phyloP scores from a whole-genome alignment of 2,113 vertebrate genomes.

The Eira barbara region DNA sequence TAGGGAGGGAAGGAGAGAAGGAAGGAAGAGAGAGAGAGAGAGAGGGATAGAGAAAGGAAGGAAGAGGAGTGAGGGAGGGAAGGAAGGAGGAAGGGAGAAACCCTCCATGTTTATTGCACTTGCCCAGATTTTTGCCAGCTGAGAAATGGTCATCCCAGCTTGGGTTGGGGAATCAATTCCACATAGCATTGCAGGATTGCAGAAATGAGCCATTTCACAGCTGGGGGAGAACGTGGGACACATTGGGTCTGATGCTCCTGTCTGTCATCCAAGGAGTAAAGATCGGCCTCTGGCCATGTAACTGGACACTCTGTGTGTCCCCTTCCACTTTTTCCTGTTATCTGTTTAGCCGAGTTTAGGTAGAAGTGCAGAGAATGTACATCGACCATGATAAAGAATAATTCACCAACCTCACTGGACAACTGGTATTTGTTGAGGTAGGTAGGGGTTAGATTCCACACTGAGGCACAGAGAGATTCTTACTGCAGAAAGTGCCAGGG shows the following conservation, averaged over 20 bases:
- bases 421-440: neutral
- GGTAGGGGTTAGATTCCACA: neutral
- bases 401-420: neutral
- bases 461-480: neutral
- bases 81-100: neutral
- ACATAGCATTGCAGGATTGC: fast-evolving
- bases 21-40: neutral
- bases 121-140: neutral
- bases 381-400: neutral
- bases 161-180: no score
- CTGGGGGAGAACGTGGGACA: fast-evolving
- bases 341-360: neutral
- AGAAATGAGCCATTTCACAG: neutral
- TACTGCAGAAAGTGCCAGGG: neutral
- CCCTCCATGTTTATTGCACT: neutral
- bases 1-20: neutral
- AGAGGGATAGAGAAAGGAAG: neutral
- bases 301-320: fast-evolving
- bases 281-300: neutral
- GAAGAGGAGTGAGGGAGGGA: neutral
- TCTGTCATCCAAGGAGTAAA: neutral
- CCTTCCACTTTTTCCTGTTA: neutral
- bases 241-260: neutral
- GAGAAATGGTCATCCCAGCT: fast-evolving
- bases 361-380: neutral